Evolutionary conservation across 1,140 invertebrate genomes (phyloP), one percentile per base, ranked within the genome.

Genomic region (Coboldia fuscipes): DNA sequence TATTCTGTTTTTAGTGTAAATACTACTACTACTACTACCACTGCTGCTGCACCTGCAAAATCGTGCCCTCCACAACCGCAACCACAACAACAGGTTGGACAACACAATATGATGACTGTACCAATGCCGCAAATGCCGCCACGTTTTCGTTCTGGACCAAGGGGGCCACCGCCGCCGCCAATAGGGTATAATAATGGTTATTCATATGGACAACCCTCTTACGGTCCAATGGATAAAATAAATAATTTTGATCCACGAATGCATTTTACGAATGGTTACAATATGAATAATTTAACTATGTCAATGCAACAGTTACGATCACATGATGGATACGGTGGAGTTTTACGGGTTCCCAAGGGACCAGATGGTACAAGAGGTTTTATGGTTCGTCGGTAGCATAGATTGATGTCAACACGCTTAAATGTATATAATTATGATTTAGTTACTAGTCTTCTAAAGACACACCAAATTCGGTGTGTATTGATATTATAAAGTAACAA

Each of bases 341-440:
- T 66, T 13, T 56, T 68, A 37, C 47, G 65, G 22, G 47, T 62
- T 19, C 65, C 65, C 3, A 45, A 57, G 32, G 62, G 63, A 10
- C 65, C 64, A 3, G 63, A 66, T 39, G 63, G 63, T 16, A 62
- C 62, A 19, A 60, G 60, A 48, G 65, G 65, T 27, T 68, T 68
- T 41, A 47, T 57, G 41, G 43, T 58, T 43, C 51, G 55, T 38
- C 64, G 65, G 63, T 66, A 68, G 64, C 30, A n/a, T n/a, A n/a
- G n/a, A n/a, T n/a, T n/a, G n/a, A n/a, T n/a, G n/a, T n/a, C n/a
- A n/a, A n/a, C n/a, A n/a, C n/a, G n/a, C n/a, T n/a, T n/a, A n/a
- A n/a, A n/a, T n/a, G n/a, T n/a, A n/a, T n/a, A n/a, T n/a, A n/a
- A n/a, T n/a, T n/a, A n/a, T n/a, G n/a, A n/a, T n/a, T n/a, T n/a